These are phyloP conservation scores for Medauroidea extradentata DNA, from an alignment of 1,140 invertebrate genomes.

Conservation along the genomic window DNA sequence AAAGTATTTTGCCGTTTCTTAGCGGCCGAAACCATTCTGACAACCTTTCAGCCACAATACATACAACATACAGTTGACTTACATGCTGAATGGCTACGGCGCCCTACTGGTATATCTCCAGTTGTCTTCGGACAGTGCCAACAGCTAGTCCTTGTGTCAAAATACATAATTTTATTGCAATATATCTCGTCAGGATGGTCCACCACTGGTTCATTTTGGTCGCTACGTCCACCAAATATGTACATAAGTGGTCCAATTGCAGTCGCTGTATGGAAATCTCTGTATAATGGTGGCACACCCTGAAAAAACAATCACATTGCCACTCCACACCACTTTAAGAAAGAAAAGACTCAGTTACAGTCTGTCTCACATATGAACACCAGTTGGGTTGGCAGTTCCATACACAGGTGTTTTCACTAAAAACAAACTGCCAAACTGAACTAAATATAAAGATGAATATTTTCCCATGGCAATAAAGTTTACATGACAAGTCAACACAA, in stretches of 20 bases:
- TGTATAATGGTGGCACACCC: slow-evolving; percentile 59
- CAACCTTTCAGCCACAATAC: not conserved
- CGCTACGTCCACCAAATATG: slow-evolving; percentile 80
- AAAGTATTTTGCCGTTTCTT: too few relatives aligned
- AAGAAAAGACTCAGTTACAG: not conserved
- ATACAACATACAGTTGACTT: slow-evolving; percentile 39
- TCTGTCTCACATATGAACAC: not conserved
- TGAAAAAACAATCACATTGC: slow-evolving; percentile 23
- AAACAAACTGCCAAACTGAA: not conserved
- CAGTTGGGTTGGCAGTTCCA: not conserved
- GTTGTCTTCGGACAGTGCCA: slow-evolving; percentile 60
- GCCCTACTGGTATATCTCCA: slow-evolving; percentile 60
- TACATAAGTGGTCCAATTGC: slow-evolving; percentile 71
- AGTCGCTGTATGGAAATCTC: slow-evolving; percentile 86
- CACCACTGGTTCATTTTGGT: slow-evolving; percentile 53
- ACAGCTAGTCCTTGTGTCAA: slow-evolving; percentile 62
- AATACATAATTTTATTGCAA: slow-evolving; percentile 68
- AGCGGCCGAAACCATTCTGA: too few relatives aligned
- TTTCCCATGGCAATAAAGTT: not conserved
- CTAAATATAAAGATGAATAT: not conserved
- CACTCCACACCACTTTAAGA: not conserved
- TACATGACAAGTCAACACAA: too few relatives aligned
- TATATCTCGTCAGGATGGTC: slow-evolving; percentile 67
- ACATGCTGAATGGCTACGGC: slow-evolving; percentile 87
- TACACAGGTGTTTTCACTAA: not conserved